Conservation (phyloP, 1,140 invertebrate species). For the Drosophila eugracilis region DNA sequence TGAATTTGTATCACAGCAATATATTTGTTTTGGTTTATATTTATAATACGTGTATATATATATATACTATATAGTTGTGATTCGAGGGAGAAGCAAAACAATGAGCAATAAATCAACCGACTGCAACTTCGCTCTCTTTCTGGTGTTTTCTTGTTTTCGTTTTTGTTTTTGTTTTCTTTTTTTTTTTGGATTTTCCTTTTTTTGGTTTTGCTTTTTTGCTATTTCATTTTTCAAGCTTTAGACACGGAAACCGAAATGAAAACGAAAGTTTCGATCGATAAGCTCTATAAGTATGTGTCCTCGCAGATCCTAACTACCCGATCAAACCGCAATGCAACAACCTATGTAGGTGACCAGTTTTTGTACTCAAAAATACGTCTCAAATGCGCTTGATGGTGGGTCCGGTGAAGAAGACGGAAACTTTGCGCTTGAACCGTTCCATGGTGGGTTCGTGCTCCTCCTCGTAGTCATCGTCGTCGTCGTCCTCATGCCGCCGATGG, state of each 20-base stretch:
- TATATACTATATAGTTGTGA: constrained; percentile 27
- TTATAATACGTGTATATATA: constrained; percentile 36
- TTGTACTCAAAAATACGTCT: constrained; percentile 78
- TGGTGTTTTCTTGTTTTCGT: not conserved
- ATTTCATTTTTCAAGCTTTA: not conserved
- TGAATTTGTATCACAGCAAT: constrained; percentile 84
- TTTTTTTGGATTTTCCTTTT: not conserved
- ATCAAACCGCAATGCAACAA: constrained; percentile 44
- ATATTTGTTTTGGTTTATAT: constrained; percentile 66
- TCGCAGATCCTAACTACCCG: constrained; percentile 2
- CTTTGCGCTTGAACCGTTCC: constrained; percentile 83
- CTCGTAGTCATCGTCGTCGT: constrained; percentile 62
- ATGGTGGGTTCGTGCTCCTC: constrained; percentile 77
- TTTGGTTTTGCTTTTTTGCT: not conserved
- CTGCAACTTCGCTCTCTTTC: no score
- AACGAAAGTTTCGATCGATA: constrained; percentile 13
- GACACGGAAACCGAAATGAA: constrained; percentile 21
- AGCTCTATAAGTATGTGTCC: constrained; percentile 13
- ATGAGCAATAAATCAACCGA: constrained; percentile 35
- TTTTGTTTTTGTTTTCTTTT: not conserved
- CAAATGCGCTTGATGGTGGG: constrained; percentile 84
- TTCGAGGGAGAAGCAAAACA: constrained; percentile 20
- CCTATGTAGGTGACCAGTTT: constrained; percentile 51
- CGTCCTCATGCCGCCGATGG: constrained; percentile 33
- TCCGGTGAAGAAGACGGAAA: constrained; percentile 84